Evolutionary conservation across 1,140 invertebrate species (phyloP).

Genomic region (Lepidurus arcticus): DNA sequence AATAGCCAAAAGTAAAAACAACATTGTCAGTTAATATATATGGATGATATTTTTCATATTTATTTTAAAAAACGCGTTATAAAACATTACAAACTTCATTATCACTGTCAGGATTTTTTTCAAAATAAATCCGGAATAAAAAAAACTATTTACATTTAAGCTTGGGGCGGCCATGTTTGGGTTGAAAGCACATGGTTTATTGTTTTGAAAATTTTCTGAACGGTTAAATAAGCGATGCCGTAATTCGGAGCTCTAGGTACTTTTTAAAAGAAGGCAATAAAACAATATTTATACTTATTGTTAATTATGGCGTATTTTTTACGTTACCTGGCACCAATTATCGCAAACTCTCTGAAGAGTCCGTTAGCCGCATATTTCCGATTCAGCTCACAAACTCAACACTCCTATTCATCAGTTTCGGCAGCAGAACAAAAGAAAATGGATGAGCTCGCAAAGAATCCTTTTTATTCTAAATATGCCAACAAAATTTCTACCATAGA

Average conservation of each 20-base stretch:
- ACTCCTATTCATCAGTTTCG: neutral
- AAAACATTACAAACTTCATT: neutral
- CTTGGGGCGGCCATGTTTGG: too few species aligned
- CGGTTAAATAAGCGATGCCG: neutral
- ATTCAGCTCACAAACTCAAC: neutral
- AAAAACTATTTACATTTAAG: too few species aligned
- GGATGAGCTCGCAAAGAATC: constrained; percentile 52
- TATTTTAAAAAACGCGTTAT: neutral
- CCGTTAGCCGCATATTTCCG: neutral
- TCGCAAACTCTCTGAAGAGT: neutral
- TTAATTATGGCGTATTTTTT: neutral
- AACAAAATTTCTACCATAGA: constrained; percentile 67
- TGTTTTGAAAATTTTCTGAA: neutral
- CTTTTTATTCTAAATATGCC: constrained; percentile 76
- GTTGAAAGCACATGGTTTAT: neutral
- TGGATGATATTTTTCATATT: neutral
- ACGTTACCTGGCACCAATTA: neutral
- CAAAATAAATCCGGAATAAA: neutral
- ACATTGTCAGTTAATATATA: neutral
- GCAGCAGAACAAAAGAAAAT: constrained; percentile 18
- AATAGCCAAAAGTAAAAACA: neutral
- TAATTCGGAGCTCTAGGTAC: neutral
- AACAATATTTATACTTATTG: neutral
- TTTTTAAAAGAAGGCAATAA: neutral
- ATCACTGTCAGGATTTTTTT: neutral